A percentile compares a stretch with the other conserved stretches of the same genome.
These are phyloP conservation scores for Chionis minor DNA, from an alignment of 2,113 vertebrate species.

Conservation along the genomic window DNA sequence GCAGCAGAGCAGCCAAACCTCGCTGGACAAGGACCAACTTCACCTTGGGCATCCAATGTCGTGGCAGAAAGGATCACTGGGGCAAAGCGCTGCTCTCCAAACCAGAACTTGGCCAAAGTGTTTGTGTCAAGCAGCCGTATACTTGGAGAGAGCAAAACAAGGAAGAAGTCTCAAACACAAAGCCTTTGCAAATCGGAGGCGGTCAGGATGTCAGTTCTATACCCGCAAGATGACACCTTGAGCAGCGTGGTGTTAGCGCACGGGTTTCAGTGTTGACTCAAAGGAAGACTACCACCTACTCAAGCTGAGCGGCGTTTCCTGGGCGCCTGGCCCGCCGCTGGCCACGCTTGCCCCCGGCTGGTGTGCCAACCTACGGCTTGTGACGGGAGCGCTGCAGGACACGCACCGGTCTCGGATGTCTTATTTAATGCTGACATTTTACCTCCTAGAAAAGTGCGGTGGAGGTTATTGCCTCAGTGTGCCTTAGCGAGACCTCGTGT, in stretches of 20 bases:
- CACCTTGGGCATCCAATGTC: background rate
- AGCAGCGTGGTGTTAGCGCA: background rate
- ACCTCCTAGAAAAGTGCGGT: background rate
- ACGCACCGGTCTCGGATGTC: background rate
- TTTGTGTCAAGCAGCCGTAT: background rate
- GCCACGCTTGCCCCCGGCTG: background rate
- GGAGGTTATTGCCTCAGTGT: background rate
- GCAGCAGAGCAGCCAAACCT: background rate
- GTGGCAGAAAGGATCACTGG: background rate
- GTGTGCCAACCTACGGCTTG: background rate
- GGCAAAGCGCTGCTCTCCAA: background rate
- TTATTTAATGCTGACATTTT: background rate
- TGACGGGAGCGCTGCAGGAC: background rate
- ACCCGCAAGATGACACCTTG: background rate
- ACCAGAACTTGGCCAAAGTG: background rate
- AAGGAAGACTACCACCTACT: constrained; percentile 19
- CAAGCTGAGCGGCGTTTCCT: background rate
- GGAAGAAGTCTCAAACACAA: background rate
- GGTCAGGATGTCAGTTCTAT: background rate
- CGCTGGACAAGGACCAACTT: background rate
- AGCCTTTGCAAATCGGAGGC: background rate
- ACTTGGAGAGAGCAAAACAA: background rate
- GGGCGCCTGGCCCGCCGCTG: background rate
- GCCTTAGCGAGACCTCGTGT: background rate
- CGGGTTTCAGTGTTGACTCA: constrained; percentile 44